These are phyloP conservation scores for Halocaridina rubra DNA, from an alignment of 2,888 invertebrate species.

Conservation along the genomic window DNA sequence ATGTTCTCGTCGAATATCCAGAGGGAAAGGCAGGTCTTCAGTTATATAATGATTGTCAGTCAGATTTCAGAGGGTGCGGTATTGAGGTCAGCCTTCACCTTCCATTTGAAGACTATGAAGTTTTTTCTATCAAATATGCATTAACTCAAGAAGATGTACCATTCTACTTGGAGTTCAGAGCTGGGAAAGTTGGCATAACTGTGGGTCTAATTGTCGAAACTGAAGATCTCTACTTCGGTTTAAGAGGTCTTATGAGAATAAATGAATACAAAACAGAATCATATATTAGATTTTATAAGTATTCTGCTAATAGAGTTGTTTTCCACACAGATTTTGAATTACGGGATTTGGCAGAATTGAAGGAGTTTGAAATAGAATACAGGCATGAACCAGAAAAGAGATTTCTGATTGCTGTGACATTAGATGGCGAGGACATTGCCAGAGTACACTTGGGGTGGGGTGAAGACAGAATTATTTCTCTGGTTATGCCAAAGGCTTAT, in stretches of 20 bases:
- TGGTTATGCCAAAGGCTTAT: slow-evolving; percentile 19
- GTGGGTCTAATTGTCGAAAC: background rate
- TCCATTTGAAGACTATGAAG: slow-evolving; percentile 37
- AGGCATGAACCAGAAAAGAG: background rate
- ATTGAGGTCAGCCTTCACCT: slow-evolving; percentile 19
- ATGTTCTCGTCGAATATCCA: slow-evolving; percentile 20
- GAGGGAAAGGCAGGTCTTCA: slow-evolving; percentile 13
- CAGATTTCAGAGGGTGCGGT: background rate
- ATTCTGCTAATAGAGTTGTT: background rate
- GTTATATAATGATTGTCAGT: background rate
- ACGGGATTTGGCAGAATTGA: background rate
- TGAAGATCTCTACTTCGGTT: background rate
- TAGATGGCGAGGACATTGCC: background rate
- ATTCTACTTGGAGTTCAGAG: slow-evolving; percentile 16
- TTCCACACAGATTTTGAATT: slow-evolving; percentile 11
- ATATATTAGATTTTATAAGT: background rate
- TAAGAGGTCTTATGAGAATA: background rate
- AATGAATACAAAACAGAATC: background rate
- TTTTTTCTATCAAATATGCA: background rate
- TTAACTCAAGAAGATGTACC: no score
- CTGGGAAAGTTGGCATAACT: slow-evolving; percentile 31
- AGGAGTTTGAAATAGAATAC: background rate
- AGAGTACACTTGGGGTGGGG: slow-evolving; percentile 26
- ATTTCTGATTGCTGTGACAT: background rate
- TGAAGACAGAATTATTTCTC: slow-evolving; percentile 14